Evolutionary conservation across 1,140 invertebrate genomes (phyloP).

Genomic region (Caenorhabditis brenneri): DNA sequence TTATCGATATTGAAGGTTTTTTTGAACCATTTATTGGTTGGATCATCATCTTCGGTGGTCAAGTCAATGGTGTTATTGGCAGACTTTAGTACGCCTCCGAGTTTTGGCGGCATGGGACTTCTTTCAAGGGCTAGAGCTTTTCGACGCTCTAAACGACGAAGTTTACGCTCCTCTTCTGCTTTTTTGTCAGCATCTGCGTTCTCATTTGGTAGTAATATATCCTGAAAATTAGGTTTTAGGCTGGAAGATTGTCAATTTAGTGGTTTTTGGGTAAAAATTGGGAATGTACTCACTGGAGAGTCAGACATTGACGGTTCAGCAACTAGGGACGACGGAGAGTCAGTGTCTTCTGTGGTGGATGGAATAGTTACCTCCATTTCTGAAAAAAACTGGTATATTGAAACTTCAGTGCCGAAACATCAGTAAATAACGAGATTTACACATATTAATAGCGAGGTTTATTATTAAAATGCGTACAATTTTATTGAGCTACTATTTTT

Average conservation of each 20-base stretch:
- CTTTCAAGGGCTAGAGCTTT: not conserved
- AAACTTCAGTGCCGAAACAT: too few species aligned
- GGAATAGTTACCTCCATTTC: not conserved
- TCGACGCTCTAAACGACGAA: not conserved
- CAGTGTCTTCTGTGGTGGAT: not conserved
- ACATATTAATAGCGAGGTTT: too few species aligned
- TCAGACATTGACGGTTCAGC: not conserved
- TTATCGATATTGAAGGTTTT: not conserved
- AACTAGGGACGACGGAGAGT: not conserved
- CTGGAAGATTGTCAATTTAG: not conserved
- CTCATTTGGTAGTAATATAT: not conserved
- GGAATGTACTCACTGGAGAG: not conserved
- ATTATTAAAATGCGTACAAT: too few species aligned
- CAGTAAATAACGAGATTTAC: too few species aligned
- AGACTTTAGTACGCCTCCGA: not conserved
- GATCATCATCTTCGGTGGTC: conserved; percentile 10
- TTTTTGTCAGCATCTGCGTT: not conserved
- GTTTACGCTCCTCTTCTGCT: not conserved
- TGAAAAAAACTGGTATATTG: not conserved
- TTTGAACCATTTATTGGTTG: conserved; percentile 5
- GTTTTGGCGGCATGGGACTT: not conserved
- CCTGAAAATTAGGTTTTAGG: not conserved
- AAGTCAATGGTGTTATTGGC: conserved; percentile 17
- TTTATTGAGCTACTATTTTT: too few species aligned
- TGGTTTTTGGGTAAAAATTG: too few species aligned